These are phyloP conservation scores for Apteryx mantelli DNA, from an alignment of 2,113 vertebrate species.

Conservation along the genomic window DNA sequence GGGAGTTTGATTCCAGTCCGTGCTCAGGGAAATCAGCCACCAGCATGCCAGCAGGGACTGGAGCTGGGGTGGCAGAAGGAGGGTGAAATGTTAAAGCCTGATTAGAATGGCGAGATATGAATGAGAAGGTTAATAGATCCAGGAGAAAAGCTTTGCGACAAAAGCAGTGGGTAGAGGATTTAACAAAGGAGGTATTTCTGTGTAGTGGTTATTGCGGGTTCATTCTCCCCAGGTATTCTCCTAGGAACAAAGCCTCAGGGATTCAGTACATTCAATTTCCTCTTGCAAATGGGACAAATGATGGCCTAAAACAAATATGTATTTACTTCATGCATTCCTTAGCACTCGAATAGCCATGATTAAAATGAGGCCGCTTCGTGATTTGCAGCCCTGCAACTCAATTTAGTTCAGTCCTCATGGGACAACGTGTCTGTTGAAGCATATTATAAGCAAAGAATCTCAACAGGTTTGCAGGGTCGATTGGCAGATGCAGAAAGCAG, in stretches of 20 bases:
- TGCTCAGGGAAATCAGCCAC: not conserved
- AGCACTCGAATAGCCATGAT: constrained; percentile 30
- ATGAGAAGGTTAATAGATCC: not conserved
- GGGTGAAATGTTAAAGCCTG: not conserved
- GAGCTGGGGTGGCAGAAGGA: fast-evolving
- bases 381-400: constrained; percentile 44
- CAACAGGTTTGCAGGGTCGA: not conserved
- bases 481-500: not conserved
- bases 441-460: constrained; percentile 17
- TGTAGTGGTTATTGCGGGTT: not conserved
- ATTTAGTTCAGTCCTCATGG: constrained; percentile 22
- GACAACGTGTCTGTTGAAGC: constrained; percentile 26
- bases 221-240: not conserved
- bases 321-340: constrained; percentile 54
- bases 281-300: not conserved
- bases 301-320: constrained; percentile 32
- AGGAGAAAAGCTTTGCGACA: not conserved
- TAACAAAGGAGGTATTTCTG: not conserved
- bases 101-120: not conserved
- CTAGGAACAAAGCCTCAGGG: not conserved
- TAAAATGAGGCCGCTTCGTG: constrained; percentile 39
- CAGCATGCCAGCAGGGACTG: not conserved
- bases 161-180: not conserved
- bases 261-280: not conserved
- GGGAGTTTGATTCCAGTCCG: not conserved